Evolutionary conservation across 2,888 invertebrate species (phyloP), one percentile per base, ranked within the genome.

Genomic region (Marasmarcha lunaedactyla): DNA sequence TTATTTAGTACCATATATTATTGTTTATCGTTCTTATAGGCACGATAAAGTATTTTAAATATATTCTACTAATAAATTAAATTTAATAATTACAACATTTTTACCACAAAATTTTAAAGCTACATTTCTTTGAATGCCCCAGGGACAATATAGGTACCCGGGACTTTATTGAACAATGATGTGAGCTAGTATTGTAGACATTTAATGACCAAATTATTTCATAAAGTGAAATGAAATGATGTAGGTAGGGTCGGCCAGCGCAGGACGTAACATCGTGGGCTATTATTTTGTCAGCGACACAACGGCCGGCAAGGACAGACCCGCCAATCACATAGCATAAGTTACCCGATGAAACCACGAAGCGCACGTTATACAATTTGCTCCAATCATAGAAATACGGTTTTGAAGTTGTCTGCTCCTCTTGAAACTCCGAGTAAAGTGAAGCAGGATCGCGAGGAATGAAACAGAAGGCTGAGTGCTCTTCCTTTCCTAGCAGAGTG

Each of bases 191-290:
- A 43, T 46, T 49, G 46, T 46, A 36, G 36, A 14, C 14, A 50
- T 56, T 50, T 59, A 59, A 55, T 55, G 51, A 55, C 46, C 47
- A 30, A 51, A 66, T 67, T 57, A 65, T 67, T 66, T 62, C 46
- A 65, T 65, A 59, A 57, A 63, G 58, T 58, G 55, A 62, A 63
- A 63, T 57, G 55, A 62, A 63, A 63, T 57, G 49, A 60, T 59
- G 52, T 66, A 65, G 66, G 63, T 61, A 63, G 62, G 59, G 46
- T 50, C 51, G 51, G 52, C 54, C 6, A 5, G 6, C 50, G 56
- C 68, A 70, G 72, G 73, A 73, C 69, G 68, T 59, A 64, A 61
- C 60, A 59, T 70, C 63, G 63, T 48, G 53, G 45, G 56, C 57
- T 53, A 63, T 64, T 66, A 71, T 63, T 67, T 66, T 66, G 71